Evolutionary conservation across 2,888 invertebrate species (phyloP).

Genomic region (Platycheirus rosarum): DNA sequence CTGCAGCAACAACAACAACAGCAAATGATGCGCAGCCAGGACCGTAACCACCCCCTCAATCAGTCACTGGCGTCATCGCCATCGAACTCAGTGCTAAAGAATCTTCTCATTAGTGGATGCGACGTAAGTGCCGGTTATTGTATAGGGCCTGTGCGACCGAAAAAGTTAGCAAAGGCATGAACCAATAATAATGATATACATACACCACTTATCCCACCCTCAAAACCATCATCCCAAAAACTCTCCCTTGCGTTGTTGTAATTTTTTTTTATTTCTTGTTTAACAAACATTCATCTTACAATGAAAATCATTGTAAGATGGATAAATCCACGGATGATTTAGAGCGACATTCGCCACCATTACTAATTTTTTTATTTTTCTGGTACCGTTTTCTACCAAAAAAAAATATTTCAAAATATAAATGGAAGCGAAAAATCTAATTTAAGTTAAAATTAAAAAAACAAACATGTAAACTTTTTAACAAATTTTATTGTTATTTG

Average conservation of each 20-base stretch:
- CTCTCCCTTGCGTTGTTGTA: constrained; percentile 57
- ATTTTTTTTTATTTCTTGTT: constrained; percentile 44
- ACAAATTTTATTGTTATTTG: constrained; percentile 73
- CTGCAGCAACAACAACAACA: constrained; percentile 69
- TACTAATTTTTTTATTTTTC: constrained; percentile 59
- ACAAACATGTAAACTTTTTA: constrained; percentile 59
- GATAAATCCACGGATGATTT: constrained; percentile 67
- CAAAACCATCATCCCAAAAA: constrained; percentile 21
- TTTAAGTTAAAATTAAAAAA: constrained; percentile 31
- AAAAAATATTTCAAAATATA: constrained; percentile 27
- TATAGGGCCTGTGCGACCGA: constrained; percentile 88
- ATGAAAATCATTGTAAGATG: constrained; percentile 61
- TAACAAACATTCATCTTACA: constrained; percentile 59
- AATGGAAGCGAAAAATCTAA: constrained; percentile 64
- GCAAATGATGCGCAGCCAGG: constrained; percentile 56
- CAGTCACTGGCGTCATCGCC: constrained; percentile 63
- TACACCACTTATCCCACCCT: constrained; percentile 36
- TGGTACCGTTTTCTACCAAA: constrained; percentile 66
- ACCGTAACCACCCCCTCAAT: constrained; percentile 75
- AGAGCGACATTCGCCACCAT: constrained; percentile 72
- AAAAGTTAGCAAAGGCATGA: constrained; percentile 82
- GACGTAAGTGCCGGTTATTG: constrained; percentile 97
- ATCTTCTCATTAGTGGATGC: constrained; percentile 96
- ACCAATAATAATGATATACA: constrained; percentile 16
- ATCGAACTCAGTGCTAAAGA: constrained; percentile 90